Evolutionary conservation across 2,797 vertebrate genomes (phyloP).

Genomic region (Rachycentron canadum): DNA sequence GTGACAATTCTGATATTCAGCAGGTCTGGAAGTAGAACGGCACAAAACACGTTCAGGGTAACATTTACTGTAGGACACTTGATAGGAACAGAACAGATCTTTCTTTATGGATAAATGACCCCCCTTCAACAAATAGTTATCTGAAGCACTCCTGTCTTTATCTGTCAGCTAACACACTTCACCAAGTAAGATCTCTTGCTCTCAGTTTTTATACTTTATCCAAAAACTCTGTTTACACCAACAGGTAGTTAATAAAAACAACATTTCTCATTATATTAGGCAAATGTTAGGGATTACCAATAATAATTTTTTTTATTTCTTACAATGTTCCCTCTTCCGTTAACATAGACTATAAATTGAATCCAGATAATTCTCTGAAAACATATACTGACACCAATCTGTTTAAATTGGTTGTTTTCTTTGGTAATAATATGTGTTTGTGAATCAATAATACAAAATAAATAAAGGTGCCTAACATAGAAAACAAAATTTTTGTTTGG

Average conservation of each 20-base stretch:
- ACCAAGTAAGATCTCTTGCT: constrained; percentile 19
- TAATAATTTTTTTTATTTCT: constrained; percentile 28
- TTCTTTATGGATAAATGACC: constrained; percentile 48
- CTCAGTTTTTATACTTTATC: constrained; percentile 57
- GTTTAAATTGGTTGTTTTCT: constrained; percentile 63
- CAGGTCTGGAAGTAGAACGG: constrained; percentile 84
- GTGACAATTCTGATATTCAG: constrained; percentile 84
- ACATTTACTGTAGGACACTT: constrained; percentile 63
- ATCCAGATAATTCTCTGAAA: constrained; percentile 51
- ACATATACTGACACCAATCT: constrained; percentile 54
- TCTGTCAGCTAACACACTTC: constrained; percentile 24
- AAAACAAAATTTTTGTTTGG: constrained; percentile 64
- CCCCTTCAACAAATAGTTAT: constrained; percentile 23
- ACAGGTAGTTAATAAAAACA: constrained; percentile 26
- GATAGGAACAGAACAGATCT: constrained; percentile 31
- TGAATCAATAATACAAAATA: constrained; percentile 78
- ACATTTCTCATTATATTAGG: constrained; percentile 21
- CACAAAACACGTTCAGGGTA: constrained; percentile 74
- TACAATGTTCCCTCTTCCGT: constrained; percentile 6
- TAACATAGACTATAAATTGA: constrained; percentile 40
- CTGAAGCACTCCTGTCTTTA: constrained; percentile 61
- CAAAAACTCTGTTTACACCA: constrained; percentile 37
- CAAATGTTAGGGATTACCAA: constrained; percentile 41
- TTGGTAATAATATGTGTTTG: constrained; percentile 77
- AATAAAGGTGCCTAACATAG: constrained; percentile 89